Evolutionary conservation across 2,797 vertebrate species (phyloP), one percentile per base, ranked within the genome.

Genomic region (Anguilla marmorata): DNA sequence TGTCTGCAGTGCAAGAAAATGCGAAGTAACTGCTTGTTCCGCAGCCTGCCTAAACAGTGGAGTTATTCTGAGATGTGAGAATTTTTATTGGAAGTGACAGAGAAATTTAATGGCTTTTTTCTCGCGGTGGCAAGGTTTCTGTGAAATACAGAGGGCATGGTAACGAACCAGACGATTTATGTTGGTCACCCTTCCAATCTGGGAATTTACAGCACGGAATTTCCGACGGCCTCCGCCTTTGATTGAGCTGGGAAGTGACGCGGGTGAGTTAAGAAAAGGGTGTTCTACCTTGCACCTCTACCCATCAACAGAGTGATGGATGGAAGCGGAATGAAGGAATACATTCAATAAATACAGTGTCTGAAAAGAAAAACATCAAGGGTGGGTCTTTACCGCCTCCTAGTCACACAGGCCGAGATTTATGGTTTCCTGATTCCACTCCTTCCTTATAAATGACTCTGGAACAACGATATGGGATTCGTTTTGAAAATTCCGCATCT

Each of bases 1-100:
- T 33, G 80, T 21, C n/a, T 54, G 30, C 30, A 14, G 37, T 84
- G 83, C 27, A 54, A 19, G 24, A 79, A 30, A 84, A 27, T 8
- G 1, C 7, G 27, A 58, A 84, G 27, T 54, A 58, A 16, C 52
- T 16, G n/a, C 56, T 11, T 45, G 37, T 21, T 37, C 30, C 2
- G 9, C 30, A 5, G 27, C 16, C 37, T 21, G 16, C n/a, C 72
- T 85, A 45, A 85, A 12, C 33, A 33, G 54, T n/a, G 37, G 27
- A 66, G 58, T 85, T 58, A 3, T 9, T 45, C 52, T 48, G 16
- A 72, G 27, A 63, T 9, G 19, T 7, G 4, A 24, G 27, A 7
- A n/a, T 69, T 74, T 85, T 85, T 56, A 88, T 88, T 52, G 45
- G 87, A 88, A 85, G 21, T 72, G 63, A 85, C 60, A 69, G 14